Evolutionary conservation across 2,888 invertebrate species (phyloP).

Genomic region (Apoderus coryli): DNA sequence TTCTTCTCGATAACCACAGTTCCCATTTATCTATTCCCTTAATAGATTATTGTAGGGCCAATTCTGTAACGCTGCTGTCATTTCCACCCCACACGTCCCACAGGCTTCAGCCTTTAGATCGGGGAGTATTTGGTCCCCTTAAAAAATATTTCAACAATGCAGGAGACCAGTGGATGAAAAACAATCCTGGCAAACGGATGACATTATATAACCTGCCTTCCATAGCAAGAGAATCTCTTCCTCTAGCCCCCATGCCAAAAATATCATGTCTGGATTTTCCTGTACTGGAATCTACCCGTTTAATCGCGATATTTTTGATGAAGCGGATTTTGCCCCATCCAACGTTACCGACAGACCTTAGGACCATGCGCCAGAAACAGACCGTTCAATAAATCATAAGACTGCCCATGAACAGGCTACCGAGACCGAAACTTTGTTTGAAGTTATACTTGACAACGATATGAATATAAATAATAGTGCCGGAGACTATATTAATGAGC

Average conservation of each 20-base stretch:
- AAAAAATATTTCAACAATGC: slow-evolving; percentile 9
- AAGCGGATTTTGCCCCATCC: too few species aligned
- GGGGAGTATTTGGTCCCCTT: slow-evolving; percentile 9
- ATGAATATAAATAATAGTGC: too few species aligned
- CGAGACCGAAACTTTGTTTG: too few species aligned
- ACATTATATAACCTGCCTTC: slow-evolving; percentile 6
- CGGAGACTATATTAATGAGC: too few species aligned
- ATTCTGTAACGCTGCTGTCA: slow-evolving; percentile 8
- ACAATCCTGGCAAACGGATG: slow-evolving; percentile 9
- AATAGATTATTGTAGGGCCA: slow-evolving; percentile 8
- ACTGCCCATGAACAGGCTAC: too few species aligned
- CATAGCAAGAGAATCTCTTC: slow-evolving; percentile 7
- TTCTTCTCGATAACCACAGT: slow-evolving; percentile 6
- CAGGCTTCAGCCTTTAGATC: slow-evolving; percentile 10
- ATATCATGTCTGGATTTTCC: too few species aligned
- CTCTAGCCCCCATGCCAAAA: slow-evolving; percentile 8
- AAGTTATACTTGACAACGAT: too few species aligned
- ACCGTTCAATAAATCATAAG: too few species aligned
- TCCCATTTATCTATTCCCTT: slow-evolving; percentile 9
- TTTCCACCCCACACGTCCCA: slow-evolving; percentile 10
- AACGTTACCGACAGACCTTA: too few species aligned
- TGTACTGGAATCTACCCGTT: too few species aligned
- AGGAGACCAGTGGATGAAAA: slow-evolving; percentile 9
- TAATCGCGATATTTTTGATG: too few species aligned
- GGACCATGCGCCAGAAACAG: too few species aligned